phyloP scores from a whole-genome alignment of 1,140 invertebrate genomes.

The Drosophila aff. region DNA sequence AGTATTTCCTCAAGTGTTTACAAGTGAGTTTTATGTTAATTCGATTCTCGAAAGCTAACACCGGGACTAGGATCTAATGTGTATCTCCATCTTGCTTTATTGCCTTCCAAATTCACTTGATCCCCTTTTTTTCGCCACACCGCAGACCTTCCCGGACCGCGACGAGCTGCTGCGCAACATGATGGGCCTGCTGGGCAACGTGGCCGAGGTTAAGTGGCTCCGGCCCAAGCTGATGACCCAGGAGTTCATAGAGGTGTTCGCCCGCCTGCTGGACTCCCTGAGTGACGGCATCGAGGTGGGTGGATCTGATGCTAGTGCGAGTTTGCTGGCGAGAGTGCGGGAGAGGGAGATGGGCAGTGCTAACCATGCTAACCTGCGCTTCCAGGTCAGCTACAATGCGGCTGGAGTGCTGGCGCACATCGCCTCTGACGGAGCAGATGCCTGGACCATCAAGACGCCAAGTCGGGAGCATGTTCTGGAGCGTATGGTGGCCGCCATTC shows the following conservation, averaged over 20 bases:
- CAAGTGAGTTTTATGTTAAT: slow-evolving; percentile 86
- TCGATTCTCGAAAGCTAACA: neutral
- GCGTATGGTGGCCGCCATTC: slow-evolving; percentile 92
- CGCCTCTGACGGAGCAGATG: slow-evolving; percentile 94
- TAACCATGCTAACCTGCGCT: slow-evolving; percentile 70
- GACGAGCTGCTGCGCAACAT: slow-evolving; percentile 96
- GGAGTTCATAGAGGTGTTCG: slow-evolving; percentile 94
- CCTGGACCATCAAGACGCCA: slow-evolving; percentile 92
- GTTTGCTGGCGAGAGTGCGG: slow-evolving; percentile 33
- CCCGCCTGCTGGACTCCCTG: slow-evolving; percentile 92
- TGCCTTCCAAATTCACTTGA: neutral
- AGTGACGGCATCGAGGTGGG: slow-evolving; percentile 97
- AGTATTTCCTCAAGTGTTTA: slow-evolving; percentile 94
- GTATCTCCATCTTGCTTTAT: neutral
- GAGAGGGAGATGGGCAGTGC: slow-evolving; percentile 64
- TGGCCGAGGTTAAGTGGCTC: slow-evolving; percentile 96
- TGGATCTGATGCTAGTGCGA: slow-evolving; percentile 43
- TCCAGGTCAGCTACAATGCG: slow-evolving; percentile 97
- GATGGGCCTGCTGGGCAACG: slow-evolving; percentile 98
- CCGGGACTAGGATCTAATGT: neutral
- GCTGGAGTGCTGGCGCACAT: slow-evolving; percentile 98
- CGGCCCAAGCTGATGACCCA: slow-evolving; percentile 93
- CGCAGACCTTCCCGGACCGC: slow-evolving; percentile 93
- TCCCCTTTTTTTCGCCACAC: slow-evolving; percentile 7
- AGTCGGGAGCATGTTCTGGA: slow-evolving; percentile 90